Evolutionary conservation across 1,140 invertebrate species (phyloP).

Genomic region (Oppia nitens): DNA sequence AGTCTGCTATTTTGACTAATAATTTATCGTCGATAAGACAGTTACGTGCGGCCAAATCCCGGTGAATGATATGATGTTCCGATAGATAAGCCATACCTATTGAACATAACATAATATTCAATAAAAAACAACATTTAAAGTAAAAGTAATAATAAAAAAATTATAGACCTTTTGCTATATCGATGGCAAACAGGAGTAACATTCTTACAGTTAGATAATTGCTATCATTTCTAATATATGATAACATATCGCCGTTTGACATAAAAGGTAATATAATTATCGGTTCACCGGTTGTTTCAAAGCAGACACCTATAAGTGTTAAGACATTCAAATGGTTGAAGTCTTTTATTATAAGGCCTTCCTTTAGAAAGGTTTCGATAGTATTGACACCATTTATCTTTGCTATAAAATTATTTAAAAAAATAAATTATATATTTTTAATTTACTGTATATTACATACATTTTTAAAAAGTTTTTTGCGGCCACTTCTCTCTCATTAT

Average conservation of each 20-base stretch:
- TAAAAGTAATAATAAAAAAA: neutral
- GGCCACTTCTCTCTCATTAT: too few relatives aligned
- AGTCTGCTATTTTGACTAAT: constrained; percentile 65
- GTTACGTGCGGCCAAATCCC: constrained; percentile 61
- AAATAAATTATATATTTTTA: too few relatives aligned
- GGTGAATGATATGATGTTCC: constrained; percentile 56
- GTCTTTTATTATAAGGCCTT: too few relatives aligned
- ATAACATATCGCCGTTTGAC: constrained; percentile 4
- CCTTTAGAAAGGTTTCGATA: too few relatives aligned
- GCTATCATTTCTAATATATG: neutral
- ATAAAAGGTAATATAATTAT: constrained; percentile 10
- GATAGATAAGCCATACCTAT: constrained; percentile 82
- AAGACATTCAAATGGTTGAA: neutral
- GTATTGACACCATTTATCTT: too few relatives aligned
- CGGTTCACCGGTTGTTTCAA: neutral
- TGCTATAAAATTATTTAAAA: too few relatives aligned
- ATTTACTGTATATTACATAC: too few relatives aligned
- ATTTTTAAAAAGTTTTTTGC: too few relatives aligned
- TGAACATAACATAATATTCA: too few relatives aligned
- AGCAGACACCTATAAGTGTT: neutral
- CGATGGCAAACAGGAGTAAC: neutral
- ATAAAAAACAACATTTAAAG: too few relatives aligned
- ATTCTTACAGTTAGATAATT: neutral
- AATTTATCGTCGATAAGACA: constrained; percentile 63
- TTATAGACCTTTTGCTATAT: constrained; percentile 5